phyloP scores from a whole-genome alignment of 2,888 invertebrate species.

The Ferdinandea cuprea region DNA sequence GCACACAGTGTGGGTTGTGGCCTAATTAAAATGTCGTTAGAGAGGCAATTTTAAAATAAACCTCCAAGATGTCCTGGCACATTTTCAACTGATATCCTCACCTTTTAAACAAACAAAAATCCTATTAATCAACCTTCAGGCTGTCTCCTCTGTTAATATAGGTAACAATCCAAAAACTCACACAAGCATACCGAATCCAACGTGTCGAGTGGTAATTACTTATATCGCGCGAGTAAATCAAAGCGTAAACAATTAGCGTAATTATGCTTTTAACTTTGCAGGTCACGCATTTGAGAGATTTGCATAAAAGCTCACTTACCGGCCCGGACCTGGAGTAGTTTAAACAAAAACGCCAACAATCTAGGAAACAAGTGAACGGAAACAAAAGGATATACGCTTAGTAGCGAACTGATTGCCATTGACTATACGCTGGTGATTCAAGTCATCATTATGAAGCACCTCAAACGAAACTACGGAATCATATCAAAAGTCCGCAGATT shows the following conservation, averaged over 20 bases:
- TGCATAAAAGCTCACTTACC: conserved; percentile 53
- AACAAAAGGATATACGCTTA: conserved; percentile 28
- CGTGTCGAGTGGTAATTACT: not conserved
- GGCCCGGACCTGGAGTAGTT: not conserved
- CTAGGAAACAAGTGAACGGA: conserved; percentile 30
- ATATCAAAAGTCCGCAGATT: conserved; percentile 59
- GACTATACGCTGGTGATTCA: not conserved
- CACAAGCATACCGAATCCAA: not conserved
- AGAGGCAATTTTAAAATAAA: conserved; percentile 14
- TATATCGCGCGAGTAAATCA: conserved; percentile 53
- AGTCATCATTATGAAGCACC: conserved; percentile 46
- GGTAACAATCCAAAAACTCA: not conserved
- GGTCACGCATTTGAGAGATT: conserved; percentile 69
- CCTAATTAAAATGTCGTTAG: conserved; percentile 61
- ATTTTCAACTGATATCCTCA: conserved; percentile 27
- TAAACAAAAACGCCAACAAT: conserved; percentile 23
- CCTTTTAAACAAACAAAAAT: conserved; percentile 47
- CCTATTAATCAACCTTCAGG: conserved; percentile 46
- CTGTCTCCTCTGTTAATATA: not conserved
- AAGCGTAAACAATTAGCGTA: conserved; percentile 66
- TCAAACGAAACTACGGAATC: conserved; percentile 47
- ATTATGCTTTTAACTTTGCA: conserved; percentile 60
- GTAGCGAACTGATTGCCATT: conserved; percentile 19
- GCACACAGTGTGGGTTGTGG: not conserved
- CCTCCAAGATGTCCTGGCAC: conserved; percentile 33